These are phyloP conservation scores for Palythoa caribaeorum DNA, from an alignment of 92 coral and sea anemone genomes.

Conservation along the genomic window DNA sequence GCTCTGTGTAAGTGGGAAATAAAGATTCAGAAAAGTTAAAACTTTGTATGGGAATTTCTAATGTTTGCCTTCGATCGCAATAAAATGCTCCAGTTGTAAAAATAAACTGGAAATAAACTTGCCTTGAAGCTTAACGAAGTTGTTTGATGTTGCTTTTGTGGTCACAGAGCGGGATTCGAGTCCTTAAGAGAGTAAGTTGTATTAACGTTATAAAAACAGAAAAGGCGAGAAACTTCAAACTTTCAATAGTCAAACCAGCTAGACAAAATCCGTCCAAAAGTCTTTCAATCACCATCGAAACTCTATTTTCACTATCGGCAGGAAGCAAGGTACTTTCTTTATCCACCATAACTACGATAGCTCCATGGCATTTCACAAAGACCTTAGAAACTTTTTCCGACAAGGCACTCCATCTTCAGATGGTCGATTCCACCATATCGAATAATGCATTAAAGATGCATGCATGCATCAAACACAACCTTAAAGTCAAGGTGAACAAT, in stretches of 20 bases:
- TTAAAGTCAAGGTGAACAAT: too few species aligned
- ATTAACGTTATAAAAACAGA: too few species aligned
- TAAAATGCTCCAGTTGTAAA: background rate
- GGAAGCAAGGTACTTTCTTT: background rate
- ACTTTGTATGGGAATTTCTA: background rate
- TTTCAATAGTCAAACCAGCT: too few species aligned
- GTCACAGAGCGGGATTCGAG: background rate
- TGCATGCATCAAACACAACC: too few species aligned
- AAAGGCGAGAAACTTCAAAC: too few species aligned
- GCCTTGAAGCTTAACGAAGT: background rate
- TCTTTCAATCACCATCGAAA: conserved; percentile 1
- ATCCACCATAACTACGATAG: background rate
- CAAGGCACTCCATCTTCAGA: too few species aligned
- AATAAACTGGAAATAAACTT: background rate
- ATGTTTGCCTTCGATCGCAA: background rate
- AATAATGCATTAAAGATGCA: too few species aligned
- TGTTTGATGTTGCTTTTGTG: conserved; percentile 10
- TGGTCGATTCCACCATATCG: too few species aligned
- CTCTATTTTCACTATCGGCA: background rate
- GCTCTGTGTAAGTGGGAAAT: background rate
- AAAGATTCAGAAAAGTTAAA: background rate
- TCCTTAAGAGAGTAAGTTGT: background rate
- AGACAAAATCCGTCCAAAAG: background rate
- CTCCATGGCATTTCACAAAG: background rate
- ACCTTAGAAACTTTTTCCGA: too few species aligned